A percentile compares a stretch with the other conserved stretches of the same genome.
phyloP scores from a whole-genome alignment of 2,797 vertebrate species.

The Gallinago solitaria region DNA sequence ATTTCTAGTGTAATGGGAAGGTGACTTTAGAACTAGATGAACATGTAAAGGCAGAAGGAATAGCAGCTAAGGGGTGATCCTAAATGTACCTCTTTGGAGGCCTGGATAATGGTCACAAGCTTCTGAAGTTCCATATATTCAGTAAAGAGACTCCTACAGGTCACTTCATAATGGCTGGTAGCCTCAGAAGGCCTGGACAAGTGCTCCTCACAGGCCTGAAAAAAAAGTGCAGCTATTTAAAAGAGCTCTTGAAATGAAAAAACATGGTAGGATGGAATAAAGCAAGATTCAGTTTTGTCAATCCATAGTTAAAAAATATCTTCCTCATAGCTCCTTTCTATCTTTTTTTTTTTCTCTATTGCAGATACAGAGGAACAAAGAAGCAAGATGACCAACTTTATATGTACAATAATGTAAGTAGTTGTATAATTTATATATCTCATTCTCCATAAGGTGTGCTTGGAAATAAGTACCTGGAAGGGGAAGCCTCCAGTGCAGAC shows the following conservation, averaged over 20 bases:
- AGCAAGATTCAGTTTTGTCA: background rate
- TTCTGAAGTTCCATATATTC: constrained; percentile 74
- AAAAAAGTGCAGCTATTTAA: background rate
- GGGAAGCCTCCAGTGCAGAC: background rate
- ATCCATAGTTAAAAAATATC: background rate
- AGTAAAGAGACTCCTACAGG: constrained; percentile 69
- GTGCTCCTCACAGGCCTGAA: constrained; percentile 74
- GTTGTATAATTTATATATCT: background rate
- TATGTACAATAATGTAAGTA: background rate
- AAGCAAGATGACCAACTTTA: background rate
- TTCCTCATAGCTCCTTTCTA: background rate
- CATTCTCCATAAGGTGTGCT: background rate
- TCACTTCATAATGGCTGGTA: constrained; percentile 64
- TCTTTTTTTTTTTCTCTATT: background rate
- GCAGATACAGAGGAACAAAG: background rate
- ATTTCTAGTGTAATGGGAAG: background rate
- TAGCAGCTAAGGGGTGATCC: background rate
- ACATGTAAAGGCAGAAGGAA: background rate
- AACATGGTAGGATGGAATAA: background rate
- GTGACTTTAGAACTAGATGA: background rate
- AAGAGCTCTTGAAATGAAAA: background rate
- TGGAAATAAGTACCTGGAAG: background rate
- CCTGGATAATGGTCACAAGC: constrained; percentile 67
- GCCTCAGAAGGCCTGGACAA: constrained; percentile 67
- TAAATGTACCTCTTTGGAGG: constrained; percentile 70